A percentile compares a stretch with the other conserved stretches of the same genome.
Evolutionary conservation across 2,888 invertebrate species (phyloP).

Genomic region (Hyposoter didymator): DNA sequence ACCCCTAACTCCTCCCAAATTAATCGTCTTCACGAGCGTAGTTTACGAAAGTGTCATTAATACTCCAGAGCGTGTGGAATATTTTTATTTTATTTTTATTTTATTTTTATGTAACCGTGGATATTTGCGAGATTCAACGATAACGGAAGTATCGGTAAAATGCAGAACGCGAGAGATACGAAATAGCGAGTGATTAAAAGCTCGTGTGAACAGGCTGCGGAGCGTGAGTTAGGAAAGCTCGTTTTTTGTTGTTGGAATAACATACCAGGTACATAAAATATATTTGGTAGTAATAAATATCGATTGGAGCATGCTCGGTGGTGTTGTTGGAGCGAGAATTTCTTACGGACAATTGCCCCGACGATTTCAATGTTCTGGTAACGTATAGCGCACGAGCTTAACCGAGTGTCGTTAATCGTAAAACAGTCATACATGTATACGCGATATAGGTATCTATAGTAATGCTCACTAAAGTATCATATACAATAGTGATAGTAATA

Average conservation of each 20-base stretch:
- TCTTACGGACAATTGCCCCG: constrained; percentile 63
- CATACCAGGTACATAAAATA: constrained; percentile 9
- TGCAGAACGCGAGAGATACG: neutral
- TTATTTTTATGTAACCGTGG: neutral
- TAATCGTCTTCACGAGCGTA: too few species aligned
- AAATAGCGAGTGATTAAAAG: constrained; percentile 8
- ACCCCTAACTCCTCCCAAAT: too few species aligned
- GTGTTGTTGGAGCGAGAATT: constrained; percentile 56
- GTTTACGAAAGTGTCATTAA: too few species aligned
- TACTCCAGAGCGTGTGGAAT: too few species aligned
- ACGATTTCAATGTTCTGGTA: constrained; percentile 41
- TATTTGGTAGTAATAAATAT: constrained; percentile 48
- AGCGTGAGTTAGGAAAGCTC: neutral
- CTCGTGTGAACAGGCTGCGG: neutral
- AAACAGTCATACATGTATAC: constrained; percentile 46
- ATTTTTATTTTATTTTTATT: neutral
- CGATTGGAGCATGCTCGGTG: constrained; percentile 27
- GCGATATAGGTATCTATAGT: constrained; percentile 10
- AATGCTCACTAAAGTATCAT: constrained; percentile 43
- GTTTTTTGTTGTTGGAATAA: constrained; percentile 14
- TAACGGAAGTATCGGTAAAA: neutral
- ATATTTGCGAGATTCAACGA: neutral
- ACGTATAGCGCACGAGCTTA: constrained; percentile 44
- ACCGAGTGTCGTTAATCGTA: constrained; percentile 67
- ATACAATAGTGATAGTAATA: constrained; percentile 10